Evolutionary conservation across 2,888 invertebrate species (phyloP), one percentile per base, ranked within the genome.

Genomic region (Phaonia tiefii): DNA sequence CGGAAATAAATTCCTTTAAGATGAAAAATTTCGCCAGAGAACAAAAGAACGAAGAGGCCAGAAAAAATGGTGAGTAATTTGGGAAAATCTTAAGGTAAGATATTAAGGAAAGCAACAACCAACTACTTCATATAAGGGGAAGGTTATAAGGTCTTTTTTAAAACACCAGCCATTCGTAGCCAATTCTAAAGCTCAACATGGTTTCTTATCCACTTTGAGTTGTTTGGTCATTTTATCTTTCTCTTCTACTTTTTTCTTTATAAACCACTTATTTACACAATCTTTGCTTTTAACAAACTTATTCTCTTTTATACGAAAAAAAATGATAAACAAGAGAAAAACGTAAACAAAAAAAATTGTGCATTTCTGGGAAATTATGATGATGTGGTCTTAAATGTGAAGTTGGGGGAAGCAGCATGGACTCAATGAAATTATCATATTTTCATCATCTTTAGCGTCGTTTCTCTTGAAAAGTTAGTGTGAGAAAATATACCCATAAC

Each of bases 261-360:
- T 77, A 80, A 77, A 80, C 69, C 77, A 77, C 80, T 78, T 81
- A 77, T 75, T 77, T 77, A 76, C 58, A 77, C 80, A 80, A 80
- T 74, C 70, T 71, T 63, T 63, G 10, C n/a, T 60, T 31, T 20
- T 58, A 10, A 10, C 22, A 5, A 20, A 17, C 8, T 54, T 11
- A n/a, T 54, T 1, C 49, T 54, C 54, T 22, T n/a, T 22, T 10
- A 13, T 44, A 10, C 4, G 44, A 44, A 37, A 37, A 37, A 49
- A 31, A 5, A 31, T 8, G 31, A 31, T 31, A 31, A 31, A 54
- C 22, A 54, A 54, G 54, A 54, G 22, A 54, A 13, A 22, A 25
- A 22, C 17, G 8, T 13, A 17, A 49, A 25, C 25, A 54, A 10
- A 54, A 54, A 54, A 54, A 13, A 54, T 25, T 54, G 13, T 22